Conservation (phyloP, 2,888 invertebrate species). For the Deroplatys truncata region DNA sequence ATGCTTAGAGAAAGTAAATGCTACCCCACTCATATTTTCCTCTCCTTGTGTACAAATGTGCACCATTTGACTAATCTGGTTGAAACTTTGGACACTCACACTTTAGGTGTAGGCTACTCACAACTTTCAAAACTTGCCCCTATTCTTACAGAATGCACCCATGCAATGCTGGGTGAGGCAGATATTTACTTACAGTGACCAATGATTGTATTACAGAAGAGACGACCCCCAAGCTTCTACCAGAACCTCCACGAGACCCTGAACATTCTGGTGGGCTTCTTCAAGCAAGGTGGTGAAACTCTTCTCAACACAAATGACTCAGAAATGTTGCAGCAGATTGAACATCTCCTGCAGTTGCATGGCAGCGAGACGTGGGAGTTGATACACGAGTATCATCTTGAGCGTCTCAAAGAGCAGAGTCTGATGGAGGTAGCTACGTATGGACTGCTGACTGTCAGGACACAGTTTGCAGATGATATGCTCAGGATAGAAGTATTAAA, state of each 20-base stretch:
- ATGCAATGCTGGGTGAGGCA: too few relatives aligned
- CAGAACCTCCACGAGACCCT: conserved; percentile 84
- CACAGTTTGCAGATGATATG: conserved; percentile 64
- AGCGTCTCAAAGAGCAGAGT: conserved; percentile 63
- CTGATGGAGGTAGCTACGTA: conserved; percentile 57
- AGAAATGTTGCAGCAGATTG: conserved; percentile 46
- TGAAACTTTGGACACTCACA: too few relatives aligned
- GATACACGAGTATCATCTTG: conserved; percentile 73
- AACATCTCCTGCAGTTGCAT: conserved; percentile 72
- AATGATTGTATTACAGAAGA: conserved; percentile 56
- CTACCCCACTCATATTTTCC: too few relatives aligned
- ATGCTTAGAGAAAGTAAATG: too few relatives aligned
- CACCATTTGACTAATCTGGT: too few relatives aligned
- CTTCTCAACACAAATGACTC: conserved; percentile 32
- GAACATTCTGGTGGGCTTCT: conserved; percentile 80
- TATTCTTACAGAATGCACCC: too few relatives aligned
- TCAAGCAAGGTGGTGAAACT: conserved; percentile 62
- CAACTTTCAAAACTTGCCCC: too few relatives aligned
- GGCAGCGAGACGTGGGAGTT: conserved; percentile 84
- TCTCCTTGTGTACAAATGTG: too few relatives aligned
- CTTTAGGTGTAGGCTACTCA: too few relatives aligned
- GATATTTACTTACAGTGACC: too few relatives aligned
- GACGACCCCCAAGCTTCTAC: conserved; percentile 87
- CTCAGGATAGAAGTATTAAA: conserved; percentile 84
- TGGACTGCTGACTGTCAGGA: conserved; percentile 75